Base-by-base conservation (phyloP, 1,140 invertebrate genomes). In the Eriocheir sinensis region DNA sequence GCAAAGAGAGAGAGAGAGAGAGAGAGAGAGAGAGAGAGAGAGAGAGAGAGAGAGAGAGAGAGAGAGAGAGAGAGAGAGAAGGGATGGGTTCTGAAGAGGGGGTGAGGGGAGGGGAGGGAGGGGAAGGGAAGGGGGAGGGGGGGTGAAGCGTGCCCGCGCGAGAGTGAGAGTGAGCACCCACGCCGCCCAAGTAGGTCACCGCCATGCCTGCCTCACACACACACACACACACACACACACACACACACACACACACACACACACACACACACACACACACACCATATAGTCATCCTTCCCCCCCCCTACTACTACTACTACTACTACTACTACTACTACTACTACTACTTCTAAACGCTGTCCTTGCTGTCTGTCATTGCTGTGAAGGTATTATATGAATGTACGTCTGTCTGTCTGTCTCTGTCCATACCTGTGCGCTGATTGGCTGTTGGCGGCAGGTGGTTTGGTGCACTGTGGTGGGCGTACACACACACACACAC, bases 221-320 rank as follows among this genome's bases (percentile, higher is more conserved):
- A 83, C 80, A 83, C 83, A 36, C 83, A 86, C 83, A 86, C 83
- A 86, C 83, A 86, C 83, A 86, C 83, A 86, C 83, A 86, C 83
- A 86, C 83, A 86, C 83, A 86, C 83, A 86, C 83, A 86, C 83
- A 86, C 83, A 86, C 83, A 86, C 83, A 86, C 83, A 86, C 83
- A 86, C 83, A 86, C 83, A 86, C 34, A 86, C 83, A 36, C 83
- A 36, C 15, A 36, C 34, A 86, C 83, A 17, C 9, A 32, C 12
- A 86, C 83, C n/a, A n/a, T n/a, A n/a, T n/a, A n/a, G n/a, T n/a
- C n/a, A n/a, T n/a, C n/a, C n/a, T 15, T n/a, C 12, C 60, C 12
- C 60, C 12, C 60, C 12, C 60, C 12, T n/a, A 72, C 60, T 15
- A 15, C 12, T n/a, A 72, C 60, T 15, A n/a, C n/a, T 72, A 15